Evolutionary conservation across 1,140 invertebrate genomes (phyloP).

Genomic region (Samia ricini): DNA sequence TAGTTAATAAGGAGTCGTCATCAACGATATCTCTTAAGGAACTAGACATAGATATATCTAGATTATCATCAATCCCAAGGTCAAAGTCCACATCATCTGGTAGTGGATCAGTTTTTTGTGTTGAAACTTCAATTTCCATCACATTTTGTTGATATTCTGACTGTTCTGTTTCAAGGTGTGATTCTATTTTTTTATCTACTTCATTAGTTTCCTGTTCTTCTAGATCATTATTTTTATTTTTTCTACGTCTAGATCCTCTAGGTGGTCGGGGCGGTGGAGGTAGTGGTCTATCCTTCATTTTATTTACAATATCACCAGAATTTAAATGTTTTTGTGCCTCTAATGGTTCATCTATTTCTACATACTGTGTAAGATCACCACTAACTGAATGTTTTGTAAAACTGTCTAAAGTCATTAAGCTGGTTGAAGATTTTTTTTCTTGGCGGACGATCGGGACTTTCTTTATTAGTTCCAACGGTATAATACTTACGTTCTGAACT

Average conservation of each 20-base stretch:
- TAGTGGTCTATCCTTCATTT: slow-evolving; percentile 88
- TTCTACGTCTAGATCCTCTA: slow-evolving; percentile 75
- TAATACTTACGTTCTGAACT: slow-evolving; percentile 82
- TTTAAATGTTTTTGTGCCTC: slow-evolving; percentile 79
- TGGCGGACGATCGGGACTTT: slow-evolving; percentile 70
- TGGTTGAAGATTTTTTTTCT: slow-evolving; percentile 75
- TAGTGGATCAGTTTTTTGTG: slow-evolving; percentile 89
- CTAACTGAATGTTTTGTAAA: slow-evolving; percentile 62
- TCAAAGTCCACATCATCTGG: slow-evolving; percentile 87
- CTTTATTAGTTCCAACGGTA: slow-evolving; percentile 79
- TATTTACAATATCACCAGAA: slow-evolving; percentile 84
- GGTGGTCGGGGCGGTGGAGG: slow-evolving; percentile 90
- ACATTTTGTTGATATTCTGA: slow-evolving; percentile 42
- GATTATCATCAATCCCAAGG: slow-evolving; percentile 77
- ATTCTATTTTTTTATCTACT: slow-evolving; percentile 19
- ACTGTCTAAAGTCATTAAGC: slow-evolving; percentile 70
- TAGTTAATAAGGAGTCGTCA: slow-evolving; percentile 57
- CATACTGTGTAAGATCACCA: slow-evolving; percentile 78
- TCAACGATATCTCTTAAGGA: slow-evolving; percentile 62
- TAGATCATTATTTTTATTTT: slow-evolving; percentile 47
- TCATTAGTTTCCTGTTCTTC: slow-evolving; percentile 43
- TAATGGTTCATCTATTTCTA: slow-evolving; percentile 80
- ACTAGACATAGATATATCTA: slow-evolving; percentile 67
- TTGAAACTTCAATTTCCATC: slow-evolving; percentile 85
- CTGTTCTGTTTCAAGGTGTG: slow-evolving; percentile 21